Conservation (phyloP, 2,797 vertebrate genomes). For the Halcyon chelicuti region DNA sequence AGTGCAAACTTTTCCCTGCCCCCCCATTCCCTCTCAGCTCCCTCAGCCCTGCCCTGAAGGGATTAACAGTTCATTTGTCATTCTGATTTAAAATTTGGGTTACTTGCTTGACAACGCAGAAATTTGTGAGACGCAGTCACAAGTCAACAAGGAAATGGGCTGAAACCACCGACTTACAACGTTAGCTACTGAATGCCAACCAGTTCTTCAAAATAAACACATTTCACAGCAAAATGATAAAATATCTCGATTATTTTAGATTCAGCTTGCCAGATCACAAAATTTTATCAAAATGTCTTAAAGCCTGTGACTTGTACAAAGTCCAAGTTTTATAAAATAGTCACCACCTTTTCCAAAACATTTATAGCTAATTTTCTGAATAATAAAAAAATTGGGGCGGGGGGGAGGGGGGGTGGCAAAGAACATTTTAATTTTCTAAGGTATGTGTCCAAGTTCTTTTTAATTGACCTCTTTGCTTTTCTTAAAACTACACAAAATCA, state of each 20-base stretch:
- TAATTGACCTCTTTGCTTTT: not conserved
- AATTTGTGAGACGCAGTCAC: not conserved
- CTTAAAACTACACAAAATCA: not conserved
- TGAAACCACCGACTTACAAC: not conserved
- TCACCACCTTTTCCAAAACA: not conserved
- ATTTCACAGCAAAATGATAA: not conserved
- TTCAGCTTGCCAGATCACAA: not conserved
- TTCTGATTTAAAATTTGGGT: constrained; percentile 15
- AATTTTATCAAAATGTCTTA: not conserved
- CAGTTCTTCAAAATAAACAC: constrained; percentile 11
- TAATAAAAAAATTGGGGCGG: not conserved
- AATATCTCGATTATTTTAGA: not conserved
- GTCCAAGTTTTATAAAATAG: not conserved
- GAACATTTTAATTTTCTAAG: not conserved
- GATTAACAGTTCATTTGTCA: constrained; percentile 51
- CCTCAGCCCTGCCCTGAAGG: not conserved
- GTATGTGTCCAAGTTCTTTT: not conserved
- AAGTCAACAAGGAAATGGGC: constrained; percentile 4
- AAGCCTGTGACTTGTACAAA: not conserved
- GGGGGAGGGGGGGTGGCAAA: not conserved
- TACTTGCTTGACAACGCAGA: constrained; percentile 2
- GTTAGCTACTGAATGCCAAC: not conserved
- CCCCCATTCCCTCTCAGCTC: not conserved
- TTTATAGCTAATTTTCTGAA: not conserved
- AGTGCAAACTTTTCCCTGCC: not conserved